phyloP scores from a whole-genome alignment of 1,140 invertebrate genomes.

The Drosophila watanabei region DNA sequence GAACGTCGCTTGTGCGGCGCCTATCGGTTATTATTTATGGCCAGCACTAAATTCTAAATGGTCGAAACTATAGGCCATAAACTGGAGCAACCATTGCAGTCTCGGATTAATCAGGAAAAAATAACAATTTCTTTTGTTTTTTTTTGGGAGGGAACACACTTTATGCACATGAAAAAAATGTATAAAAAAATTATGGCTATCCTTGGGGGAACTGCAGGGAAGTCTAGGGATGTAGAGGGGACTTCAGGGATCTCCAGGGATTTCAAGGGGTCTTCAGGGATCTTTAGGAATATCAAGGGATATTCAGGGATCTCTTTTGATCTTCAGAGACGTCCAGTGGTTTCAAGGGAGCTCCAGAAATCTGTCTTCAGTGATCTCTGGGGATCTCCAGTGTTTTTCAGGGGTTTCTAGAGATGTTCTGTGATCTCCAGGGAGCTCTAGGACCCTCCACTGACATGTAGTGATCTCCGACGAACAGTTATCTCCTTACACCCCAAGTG shows the following conservation, averaged over 20 bases:
- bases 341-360: too few relatives aligned
- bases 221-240: neutral
- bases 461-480: neutral
- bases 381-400: neutral
- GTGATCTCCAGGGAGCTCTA: neutral
- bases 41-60: conserved; percentile 14
- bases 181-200: conserved; percentile 44
- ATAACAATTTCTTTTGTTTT: neutral
- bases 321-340: too few relatives aligned
- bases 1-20: conserved; percentile 7
- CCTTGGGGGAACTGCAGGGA: neutral
- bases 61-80: conserved; percentile 8
- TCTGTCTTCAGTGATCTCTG: neutral
- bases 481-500: neutral
- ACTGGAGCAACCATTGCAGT: conserved; percentile 3
- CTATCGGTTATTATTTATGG: conserved; percentile 20
- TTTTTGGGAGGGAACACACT: conserved; percentile 6
- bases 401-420: too few relatives aligned
- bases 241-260: neutral
- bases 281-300: too few relatives aligned
- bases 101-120: neutral
- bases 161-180: conserved; percentile 64
- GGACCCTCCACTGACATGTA: neutral
- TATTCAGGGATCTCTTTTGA: too few relatives aligned
- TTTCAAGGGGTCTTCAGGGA: neutral